Percentiles rank a stretch among this genome's conserved stretches.
Conservation (phyloP, 2,888 invertebrate genomes). For the Ptychoptera albimana region DNA sequence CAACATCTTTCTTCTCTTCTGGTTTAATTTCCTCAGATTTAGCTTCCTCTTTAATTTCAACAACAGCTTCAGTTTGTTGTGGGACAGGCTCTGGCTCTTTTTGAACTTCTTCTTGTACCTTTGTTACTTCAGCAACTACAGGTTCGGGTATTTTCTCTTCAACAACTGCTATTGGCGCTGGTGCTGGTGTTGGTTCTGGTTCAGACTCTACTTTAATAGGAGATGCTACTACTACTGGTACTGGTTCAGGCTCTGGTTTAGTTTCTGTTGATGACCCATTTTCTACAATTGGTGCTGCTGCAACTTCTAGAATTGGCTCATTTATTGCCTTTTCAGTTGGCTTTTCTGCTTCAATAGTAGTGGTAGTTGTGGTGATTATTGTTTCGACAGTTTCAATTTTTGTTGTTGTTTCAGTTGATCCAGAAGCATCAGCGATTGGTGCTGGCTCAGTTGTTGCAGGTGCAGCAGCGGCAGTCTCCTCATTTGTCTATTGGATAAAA, state of each 20-base stretch:
- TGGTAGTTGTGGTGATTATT: neutral
- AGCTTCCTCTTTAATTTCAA: slow-evolving; percentile 1
- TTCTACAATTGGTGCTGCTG: neutral
- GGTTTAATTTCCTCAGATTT: neutral
- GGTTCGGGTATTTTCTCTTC: neutral
- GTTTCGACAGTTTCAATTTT: neutral
- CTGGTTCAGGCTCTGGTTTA: neutral
- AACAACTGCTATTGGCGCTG: neutral
- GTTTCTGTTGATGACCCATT: neutral
- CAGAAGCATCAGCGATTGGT: neutral
- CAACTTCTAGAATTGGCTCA: neutral
- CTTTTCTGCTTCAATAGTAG: neutral
- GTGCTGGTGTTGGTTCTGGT: neutral
- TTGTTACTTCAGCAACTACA: neutral
- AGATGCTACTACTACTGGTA: neutral
- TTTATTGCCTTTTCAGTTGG: neutral
- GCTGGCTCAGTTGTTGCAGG: neutral
- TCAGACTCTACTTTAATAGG: neutral
- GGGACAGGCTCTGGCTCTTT: neutral
- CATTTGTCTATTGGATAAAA: too few species aligned
- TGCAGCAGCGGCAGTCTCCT: neutral
- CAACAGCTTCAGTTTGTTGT: neutral
- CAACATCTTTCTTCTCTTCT: neutral
- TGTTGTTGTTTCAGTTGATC: neutral
- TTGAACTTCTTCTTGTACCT: neutral